Base-by-base conservation (phyloP, 2,888 invertebrate genomes). In the Magallana nippona region DNA sequence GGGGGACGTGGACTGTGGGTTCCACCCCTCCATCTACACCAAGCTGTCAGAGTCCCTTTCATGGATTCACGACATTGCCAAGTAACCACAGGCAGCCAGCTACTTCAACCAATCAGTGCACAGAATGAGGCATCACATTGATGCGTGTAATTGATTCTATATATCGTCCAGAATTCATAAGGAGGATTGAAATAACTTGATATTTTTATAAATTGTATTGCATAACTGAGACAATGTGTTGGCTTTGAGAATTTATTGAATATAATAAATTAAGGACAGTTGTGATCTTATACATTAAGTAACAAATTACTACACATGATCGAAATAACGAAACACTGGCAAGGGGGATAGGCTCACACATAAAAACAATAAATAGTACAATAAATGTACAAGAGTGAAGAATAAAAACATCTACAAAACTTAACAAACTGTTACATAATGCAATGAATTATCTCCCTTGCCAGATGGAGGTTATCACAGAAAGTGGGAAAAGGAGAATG, bases 51-150 rank as follows among this genome's bases (percentile, higher is more conserved):
- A 85, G 58, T 60, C 82, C 19, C 55, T 82, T 5, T 83, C 78
- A 15, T 85, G 85, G 85, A 82, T 85, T 13, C 32, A 85, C n/a
- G 85, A 83, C 22, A 81, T 85, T 1, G 80, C 82, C 58, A 80
- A 80, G 17, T 57, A 57, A 55, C 17, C 77, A 22, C 11, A 11
- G 27, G n/a, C 19, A 32, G 11, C 44, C 44, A 44, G 44, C 5
- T 44, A 44, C 44, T 44, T 44, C 44, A 44, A 44, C 44, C 44
- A 44, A 44, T 44, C 44, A 44, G 44, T 44, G 44, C 44, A 44
- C 44, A 44, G 44, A 5, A 44, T 44, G 44, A 44, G 44, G 44
- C 44, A 44, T 44, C 44, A 44, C 44, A 44, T 44, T 44, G 44
- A 44, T 44, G 44, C 44, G 8, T 44, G 3, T 8, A 44, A 44